Conservation (phyloP, 2,113 vertebrate species). For the Eretmodus cyanostictus region DNA sequence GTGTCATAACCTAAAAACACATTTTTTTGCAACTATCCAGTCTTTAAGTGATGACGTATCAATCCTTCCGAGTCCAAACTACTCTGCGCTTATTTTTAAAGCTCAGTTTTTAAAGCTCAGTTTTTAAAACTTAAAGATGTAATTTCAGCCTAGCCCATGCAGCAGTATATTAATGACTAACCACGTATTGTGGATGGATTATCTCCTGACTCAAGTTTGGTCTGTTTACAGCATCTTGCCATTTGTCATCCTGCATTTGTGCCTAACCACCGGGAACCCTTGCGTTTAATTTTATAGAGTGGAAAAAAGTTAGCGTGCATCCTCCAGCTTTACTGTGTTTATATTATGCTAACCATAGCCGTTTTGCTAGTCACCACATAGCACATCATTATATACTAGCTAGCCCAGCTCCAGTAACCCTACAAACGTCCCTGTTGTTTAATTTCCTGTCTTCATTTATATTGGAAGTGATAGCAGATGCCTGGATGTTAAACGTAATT, state of each 20-base stretch:
- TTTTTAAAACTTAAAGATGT: neutral
- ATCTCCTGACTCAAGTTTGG: neutral
- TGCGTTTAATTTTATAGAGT: neutral
- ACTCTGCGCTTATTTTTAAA: neutral
- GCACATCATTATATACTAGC: neutral
- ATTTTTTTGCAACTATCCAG: neutral
- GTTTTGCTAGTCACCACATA: neutral
- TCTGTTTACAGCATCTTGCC: neutral
- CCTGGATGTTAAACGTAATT: neutral
- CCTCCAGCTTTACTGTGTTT: neutral
- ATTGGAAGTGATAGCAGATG: neutral
- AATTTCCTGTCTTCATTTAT: neutral
- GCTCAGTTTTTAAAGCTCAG: neutral
- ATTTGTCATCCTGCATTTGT: neutral
- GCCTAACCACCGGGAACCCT: neutral
- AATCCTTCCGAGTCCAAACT: neutral
- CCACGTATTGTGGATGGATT: neutral
- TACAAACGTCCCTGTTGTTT: neutral
- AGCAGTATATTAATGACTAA: neutral
- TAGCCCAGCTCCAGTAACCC: neutral
- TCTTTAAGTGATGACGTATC: neutral
- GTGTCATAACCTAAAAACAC: neutral
- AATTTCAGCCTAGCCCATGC: neutral
- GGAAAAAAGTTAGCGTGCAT: neutral
- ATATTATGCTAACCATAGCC: neutral